Conservation (phyloP, 2,797 vertebrate species). For the Lacerta bilineata region DNA sequence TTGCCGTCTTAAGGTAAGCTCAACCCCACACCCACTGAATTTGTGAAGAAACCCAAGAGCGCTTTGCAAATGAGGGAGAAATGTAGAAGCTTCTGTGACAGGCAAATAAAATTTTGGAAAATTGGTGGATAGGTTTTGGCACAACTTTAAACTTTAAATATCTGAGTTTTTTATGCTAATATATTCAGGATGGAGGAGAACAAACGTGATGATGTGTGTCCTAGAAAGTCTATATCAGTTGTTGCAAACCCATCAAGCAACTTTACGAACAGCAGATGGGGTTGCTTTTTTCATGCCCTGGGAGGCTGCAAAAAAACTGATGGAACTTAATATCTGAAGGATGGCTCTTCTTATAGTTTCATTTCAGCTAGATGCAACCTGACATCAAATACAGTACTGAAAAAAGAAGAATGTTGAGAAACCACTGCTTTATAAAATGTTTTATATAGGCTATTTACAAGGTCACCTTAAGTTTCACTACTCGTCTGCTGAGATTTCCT, state of each 20-base stretch:
- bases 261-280: constrained; percentile 54
- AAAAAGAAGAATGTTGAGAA: constrained; percentile 67
- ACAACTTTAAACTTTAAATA: constrained; percentile 46
- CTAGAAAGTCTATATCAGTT: constrained; percentile 60
- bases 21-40: too few relatives aligned
- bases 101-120: too few relatives aligned
- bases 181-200: constrained; percentile 40
- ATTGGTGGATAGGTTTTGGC: too few relatives aligned
- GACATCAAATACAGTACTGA: constrained; percentile 67
- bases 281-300: constrained; percentile 62
- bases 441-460: constrained; percentile 74
- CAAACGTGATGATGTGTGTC: constrained; percentile 28
- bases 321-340: constrained; percentile 71
- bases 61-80: too few relatives aligned
- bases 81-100: too few relatives aligned
- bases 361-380: constrained; percentile 69
- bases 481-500: constrained; percentile 64
- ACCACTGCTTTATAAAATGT: constrained; percentile 60
- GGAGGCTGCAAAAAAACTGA: constrained; percentile 61
- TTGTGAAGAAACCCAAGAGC: too few relatives aligned
- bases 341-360: constrained; percentile 69
- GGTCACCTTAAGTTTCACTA: constrained; percentile 77
- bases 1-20: too few relatives aligned
- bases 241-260: constrained; percentile 62
- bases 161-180: constrained; percentile 5